Evolutionary conservation across 2,888 invertebrate species (phyloP), one percentile per base, ranked within the genome.

Genomic region (Morpho achilles): DNA sequence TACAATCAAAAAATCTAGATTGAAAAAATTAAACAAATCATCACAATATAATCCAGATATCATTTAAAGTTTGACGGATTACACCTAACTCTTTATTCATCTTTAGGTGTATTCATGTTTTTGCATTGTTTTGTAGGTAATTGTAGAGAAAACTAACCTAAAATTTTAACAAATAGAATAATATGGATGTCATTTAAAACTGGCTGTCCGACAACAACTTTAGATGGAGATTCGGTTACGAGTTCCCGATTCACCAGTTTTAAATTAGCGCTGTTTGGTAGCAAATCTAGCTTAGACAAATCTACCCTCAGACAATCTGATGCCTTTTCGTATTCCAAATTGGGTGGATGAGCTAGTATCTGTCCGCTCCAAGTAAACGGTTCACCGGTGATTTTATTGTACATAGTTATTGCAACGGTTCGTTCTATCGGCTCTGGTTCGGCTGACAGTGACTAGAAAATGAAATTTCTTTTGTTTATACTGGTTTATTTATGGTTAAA

Each of bases 331-430:
- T 72, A 75, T 0, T 76, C 72, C 59, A 79, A 65, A 40, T 70
- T 69, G 9, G 75, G 69, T 0, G 79, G 73, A 0, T 84, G 6
- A 0, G 71, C 61, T 1, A 66, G 66, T 3, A 89, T 70, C 0
- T 68, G 64, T 0, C 86, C 84, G 0, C 72, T 64, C 86, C 84
- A 87, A 0, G 64, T 60, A 60, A 72, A 75, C 0, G 87, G 87
- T 44, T 87, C 80, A 0, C 84, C 84, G 0, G 85, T 76, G 0
- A 79, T 67, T 60, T 77, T 82, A 69, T 88, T 87, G 74, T 80
- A 87, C 0, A 80, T 65, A 0, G 84, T 87, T n/a, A 88, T 73
- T 0, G 75, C 71, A 10, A 75, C 80, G 0, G 65, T 63, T 60
- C 71, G 74, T 0, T 66, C 54, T 0, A n/a, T 4, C 2, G 48